A percentile compares a stretch with the other conserved stretches of the same genome.
phyloP scores from a whole-genome alignment of 2,797 vertebrate species.

The Premnoplex brunnescens region DNA sequence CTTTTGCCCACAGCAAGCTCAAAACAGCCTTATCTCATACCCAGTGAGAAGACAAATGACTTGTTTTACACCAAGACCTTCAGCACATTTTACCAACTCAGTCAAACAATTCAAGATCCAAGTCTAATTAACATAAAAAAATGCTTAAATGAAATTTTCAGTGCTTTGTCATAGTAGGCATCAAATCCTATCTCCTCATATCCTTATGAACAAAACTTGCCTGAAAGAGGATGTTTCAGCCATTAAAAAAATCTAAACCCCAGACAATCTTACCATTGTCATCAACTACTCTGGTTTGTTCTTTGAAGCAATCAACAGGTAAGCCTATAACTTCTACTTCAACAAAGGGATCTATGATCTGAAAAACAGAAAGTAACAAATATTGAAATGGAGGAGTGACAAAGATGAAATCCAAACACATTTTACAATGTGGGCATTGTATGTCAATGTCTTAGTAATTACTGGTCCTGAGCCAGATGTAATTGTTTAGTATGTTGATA shows the following conservation, averaged over 20 bases:
- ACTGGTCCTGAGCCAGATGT: neutral
- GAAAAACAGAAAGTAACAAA: conserved; percentile 31
- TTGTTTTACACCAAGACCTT: neutral
- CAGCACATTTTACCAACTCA: neutral
- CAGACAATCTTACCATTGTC: conserved; percentile 88
- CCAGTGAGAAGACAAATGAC: neutral
- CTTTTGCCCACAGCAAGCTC: neutral
- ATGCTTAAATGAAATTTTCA: neutral
- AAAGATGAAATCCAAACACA: neutral
- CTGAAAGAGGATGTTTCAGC: neutral
- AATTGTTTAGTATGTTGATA: neutral
- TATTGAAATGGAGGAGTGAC: neutral
- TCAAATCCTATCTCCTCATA: neutral
- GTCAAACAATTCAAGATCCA: neutral
- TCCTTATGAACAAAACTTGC: neutral
- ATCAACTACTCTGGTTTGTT: conserved; percentile 95
- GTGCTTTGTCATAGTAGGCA: neutral
- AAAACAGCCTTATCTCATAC: neutral
- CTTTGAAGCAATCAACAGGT: conserved; percentile 92
- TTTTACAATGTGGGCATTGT: neutral
- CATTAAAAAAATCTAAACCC: neutral
- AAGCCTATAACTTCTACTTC: conserved; percentile 97
- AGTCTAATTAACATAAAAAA: neutral
- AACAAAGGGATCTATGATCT: conserved; percentile 99
- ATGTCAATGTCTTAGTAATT: neutral